Evolutionary conservation across 2,888 invertebrate genomes (phyloP).

Genomic region (Coenonympha glycerion): DNA sequence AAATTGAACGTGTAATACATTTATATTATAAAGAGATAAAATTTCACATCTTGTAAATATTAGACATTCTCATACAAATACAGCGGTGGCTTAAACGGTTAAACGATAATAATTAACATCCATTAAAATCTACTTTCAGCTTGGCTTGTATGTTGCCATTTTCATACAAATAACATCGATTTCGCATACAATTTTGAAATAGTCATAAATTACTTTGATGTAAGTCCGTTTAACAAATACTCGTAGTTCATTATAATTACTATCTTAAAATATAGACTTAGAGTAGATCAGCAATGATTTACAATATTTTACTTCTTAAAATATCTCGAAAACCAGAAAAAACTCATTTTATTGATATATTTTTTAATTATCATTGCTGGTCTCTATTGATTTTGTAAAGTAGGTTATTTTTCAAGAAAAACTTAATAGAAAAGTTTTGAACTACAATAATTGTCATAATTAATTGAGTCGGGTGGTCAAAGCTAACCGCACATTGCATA

Average conservation of each 20-base stretch:
- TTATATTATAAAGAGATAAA: slow-evolving; percentile 74
- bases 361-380: background rate
- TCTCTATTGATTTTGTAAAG: too few species aligned
- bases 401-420: too few species aligned
- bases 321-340: too few species aligned
- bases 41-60: slow-evolving; percentile 72
- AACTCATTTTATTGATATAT: too few species aligned
- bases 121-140: slow-evolving; percentile 19
- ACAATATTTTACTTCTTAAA: too few species aligned
- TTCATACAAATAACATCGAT: slow-evolving; percentile 19
- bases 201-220: slow-evolving; percentile 7
- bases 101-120: slow-evolving; percentile 36
- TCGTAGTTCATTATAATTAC: background rate
- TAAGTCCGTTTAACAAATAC: slow-evolving; percentile 4
- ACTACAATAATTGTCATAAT: too few species aligned
- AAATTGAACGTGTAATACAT: slow-evolving; percentile 71
- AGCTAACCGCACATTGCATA: too few species aligned
- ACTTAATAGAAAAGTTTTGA: too few species aligned
- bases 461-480: too few species aligned
- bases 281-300: slow-evolving; percentile 9
- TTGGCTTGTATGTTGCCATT: slow-evolving; percentile 9
- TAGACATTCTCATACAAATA: slow-evolving; percentile 61
- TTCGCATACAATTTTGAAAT: slow-evolving; percentile 13
- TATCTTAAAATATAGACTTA: background rate
- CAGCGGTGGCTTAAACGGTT: slow-evolving; percentile 48